A percentile compares a stretch with the other conserved stretches of the same genome.
phyloP scores from a whole-genome alignment of 2,113 vertebrate genomes.

The Bambusicola thoracicus region DNA sequence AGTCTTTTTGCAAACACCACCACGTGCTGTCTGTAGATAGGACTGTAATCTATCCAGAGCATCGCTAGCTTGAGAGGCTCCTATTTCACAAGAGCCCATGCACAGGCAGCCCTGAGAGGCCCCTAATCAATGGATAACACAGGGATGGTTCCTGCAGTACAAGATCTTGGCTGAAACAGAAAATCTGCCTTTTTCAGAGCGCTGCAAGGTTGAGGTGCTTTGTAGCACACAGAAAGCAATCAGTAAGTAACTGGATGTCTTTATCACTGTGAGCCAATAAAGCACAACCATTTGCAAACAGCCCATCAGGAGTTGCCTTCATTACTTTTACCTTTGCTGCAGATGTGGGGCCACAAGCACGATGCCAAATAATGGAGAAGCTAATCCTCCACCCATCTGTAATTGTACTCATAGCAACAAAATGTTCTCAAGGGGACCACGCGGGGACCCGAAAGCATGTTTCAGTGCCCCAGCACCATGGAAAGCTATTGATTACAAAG shows the following conservation, averaged over 20 bases:
- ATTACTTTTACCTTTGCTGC: not conserved
- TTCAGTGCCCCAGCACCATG: not conserved
- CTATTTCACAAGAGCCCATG: not conserved
- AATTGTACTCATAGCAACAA: not conserved
- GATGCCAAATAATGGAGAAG: not conserved
- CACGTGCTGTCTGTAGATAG: rapidly evolving
- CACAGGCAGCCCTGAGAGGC: not conserved
- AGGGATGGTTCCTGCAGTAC: not conserved
- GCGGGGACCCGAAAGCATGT: not conserved
- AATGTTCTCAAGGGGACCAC: not conserved
- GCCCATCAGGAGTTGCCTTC: not conserved
- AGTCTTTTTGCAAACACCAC: not conserved
- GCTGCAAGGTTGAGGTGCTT: not conserved
- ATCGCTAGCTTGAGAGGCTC: constrained; percentile 5
- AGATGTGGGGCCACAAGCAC: rapidly evolving
- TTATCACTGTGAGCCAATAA: not conserved
- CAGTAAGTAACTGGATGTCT: not conserved
- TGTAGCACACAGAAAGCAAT: not conserved
- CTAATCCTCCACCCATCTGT: not conserved
- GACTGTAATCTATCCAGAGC: constrained; percentile 19
- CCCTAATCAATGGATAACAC: not conserved
- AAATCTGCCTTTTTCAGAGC: not conserved
- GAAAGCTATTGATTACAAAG: not conserved
- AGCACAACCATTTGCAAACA: not conserved
- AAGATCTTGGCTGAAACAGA: not conserved